phyloP scores from a whole-genome alignment of 1,140 invertebrate species.

The Notospermus geniculatus region DNA sequence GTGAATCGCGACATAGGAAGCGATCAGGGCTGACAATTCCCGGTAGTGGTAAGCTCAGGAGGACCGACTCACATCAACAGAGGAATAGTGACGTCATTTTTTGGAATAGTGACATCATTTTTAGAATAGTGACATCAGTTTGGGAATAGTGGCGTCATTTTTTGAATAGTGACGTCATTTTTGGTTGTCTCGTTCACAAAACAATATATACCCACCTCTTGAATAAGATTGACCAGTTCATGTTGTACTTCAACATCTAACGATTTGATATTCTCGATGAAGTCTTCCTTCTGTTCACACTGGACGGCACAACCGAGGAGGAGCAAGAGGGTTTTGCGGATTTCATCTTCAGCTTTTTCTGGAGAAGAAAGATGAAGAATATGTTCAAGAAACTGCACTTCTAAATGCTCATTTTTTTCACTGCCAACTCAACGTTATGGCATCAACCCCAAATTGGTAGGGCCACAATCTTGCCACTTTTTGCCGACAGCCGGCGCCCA shows the following conservation, averaged over 20 bases:
- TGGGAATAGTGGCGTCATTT: too few species aligned
- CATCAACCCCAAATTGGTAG: neutral
- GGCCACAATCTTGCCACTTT: neutral
- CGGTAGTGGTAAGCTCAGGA: too few species aligned
- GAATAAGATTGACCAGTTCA: slow-evolving; percentile 88
- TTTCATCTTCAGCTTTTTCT: slow-evolving; percentile 71
- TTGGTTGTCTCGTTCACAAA: too few species aligned
- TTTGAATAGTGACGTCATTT: too few species aligned
- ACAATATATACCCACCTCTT: slow-evolving; percentile 67
- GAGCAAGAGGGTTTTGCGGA: slow-evolving; percentile 81
- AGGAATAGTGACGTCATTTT: too few species aligned
- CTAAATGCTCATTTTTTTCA: neutral
- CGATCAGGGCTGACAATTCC: too few species aligned
- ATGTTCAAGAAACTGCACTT: slow-evolving; percentile 50
- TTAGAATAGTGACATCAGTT: too few species aligned
- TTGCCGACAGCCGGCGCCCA: too few species aligned
- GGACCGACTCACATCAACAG: too few species aligned
- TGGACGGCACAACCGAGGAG: slow-evolving; percentile 93
- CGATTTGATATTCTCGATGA: slow-evolving; percentile 82
- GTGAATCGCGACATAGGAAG: too few species aligned
- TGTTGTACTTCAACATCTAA: slow-evolving; percentile 81
- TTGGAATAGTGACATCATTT: too few species aligned
- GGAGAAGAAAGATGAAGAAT: slow-evolving; percentile 31
- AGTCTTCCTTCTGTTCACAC: slow-evolving; percentile 87
- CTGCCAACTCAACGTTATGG: neutral